These are phyloP conservation scores for Monopis laevigella DNA, from an alignment of 2,888 invertebrate species.

Conservation along the genomic window DNA sequence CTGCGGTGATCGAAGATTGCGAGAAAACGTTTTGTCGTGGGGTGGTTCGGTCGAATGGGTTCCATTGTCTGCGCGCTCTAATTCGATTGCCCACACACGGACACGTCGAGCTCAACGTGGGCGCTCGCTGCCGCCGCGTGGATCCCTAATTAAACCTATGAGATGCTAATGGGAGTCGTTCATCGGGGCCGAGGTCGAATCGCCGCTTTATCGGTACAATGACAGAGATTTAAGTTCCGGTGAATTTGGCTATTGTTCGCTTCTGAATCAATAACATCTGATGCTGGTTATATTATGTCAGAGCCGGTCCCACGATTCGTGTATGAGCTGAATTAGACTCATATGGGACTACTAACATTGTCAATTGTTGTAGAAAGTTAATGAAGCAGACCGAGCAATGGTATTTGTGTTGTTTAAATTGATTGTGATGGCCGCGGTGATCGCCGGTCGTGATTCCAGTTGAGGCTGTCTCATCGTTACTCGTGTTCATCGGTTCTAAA, in stretches of 20 bases:
- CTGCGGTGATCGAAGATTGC: constrained; percentile 63
- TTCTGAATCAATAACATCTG: no score
- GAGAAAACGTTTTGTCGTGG: constrained; percentile 66
- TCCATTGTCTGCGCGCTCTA: constrained; percentile 56
- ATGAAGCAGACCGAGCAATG: background rate
- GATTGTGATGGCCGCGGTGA: constrained; percentile 56
- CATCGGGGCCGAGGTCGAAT: constrained; percentile 39
- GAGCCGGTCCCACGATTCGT: constrained; percentile 3
- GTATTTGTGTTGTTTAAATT: constrained; percentile 45
- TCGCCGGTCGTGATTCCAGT: constrained; percentile 54
- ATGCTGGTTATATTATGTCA: constrained; percentile 3
- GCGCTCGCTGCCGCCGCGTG: constrained; percentile 37
- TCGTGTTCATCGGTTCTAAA: background rate
- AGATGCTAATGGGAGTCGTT: constrained; percentile 50
- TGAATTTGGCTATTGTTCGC: constrained; percentile 4
- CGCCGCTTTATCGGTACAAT: constrained; percentile 19
- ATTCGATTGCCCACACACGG: constrained; percentile 57
- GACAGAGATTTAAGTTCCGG: constrained; percentile 8
- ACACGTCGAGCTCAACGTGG: constrained; percentile 36
- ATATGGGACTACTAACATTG: background rate
- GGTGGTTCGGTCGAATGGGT: constrained; percentile 51
- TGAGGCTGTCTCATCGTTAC: constrained; percentile 19
- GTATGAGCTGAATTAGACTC: constrained; percentile 1
- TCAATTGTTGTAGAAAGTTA: constrained; percentile 3
- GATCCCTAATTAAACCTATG: constrained; percentile 56